Evolutionary conservation across 2,113 vertebrate genomes (phyloP).

Genomic region (Heptranchias perlo): DNA sequence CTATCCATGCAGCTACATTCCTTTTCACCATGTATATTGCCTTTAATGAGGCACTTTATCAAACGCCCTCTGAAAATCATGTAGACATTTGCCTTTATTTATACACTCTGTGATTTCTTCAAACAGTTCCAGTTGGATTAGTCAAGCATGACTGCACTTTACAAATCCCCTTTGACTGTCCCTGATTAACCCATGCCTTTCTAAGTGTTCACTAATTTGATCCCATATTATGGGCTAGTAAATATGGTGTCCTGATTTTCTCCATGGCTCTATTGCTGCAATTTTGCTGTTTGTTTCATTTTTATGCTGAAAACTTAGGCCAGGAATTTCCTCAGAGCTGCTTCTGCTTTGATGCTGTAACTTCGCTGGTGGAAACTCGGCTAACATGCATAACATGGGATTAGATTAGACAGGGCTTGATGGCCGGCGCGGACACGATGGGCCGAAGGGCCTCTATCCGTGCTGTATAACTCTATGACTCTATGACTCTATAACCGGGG

Average conservation of each 20-base stretch:
- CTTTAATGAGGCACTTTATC: constrained; percentile 15
- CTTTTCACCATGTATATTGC: neutral
- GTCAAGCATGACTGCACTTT: neutral
- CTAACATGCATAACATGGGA: neutral
- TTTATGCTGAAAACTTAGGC: neutral
- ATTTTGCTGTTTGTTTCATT: neutral
- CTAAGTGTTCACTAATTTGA: neutral
- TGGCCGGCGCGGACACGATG: too few species aligned
- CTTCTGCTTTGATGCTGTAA: neutral
- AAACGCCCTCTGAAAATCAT: neutral
- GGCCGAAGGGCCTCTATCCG: too few species aligned
- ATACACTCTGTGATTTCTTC: neutral
- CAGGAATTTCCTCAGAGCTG: neutral
- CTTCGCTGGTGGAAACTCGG: neutral
- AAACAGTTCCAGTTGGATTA: constrained; percentile 15
- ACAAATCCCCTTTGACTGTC: neutral
- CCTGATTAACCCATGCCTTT: neutral
- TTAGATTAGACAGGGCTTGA: too few species aligned
- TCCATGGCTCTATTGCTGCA: neutral
- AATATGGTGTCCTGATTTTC: neutral
- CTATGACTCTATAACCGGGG: neutral
- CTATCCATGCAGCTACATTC: neutral
- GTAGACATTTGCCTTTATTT: neutral
- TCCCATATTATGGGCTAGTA: neutral
- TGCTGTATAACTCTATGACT: too few species aligned